Percentiles rank a stretch among this genome's conserved stretches.
These are phyloP conservation scores for Lasiurus cinereus DNA, from an alignment of 2,113 vertebrate species.

Conservation along the genomic window DNA sequence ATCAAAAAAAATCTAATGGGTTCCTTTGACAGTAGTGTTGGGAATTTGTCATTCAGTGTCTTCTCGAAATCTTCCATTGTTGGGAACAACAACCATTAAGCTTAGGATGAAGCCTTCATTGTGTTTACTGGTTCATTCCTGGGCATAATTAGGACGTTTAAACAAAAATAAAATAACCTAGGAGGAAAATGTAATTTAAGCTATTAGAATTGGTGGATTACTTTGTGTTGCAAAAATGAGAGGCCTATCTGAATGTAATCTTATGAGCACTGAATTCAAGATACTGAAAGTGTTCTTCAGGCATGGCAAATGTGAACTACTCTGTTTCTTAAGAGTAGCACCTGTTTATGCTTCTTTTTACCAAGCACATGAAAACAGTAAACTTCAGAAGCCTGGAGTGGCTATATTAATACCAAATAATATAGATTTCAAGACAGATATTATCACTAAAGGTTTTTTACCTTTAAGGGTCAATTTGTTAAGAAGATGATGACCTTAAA, in stretches of 20 bases:
- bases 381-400: slow-evolving; percentile 18
- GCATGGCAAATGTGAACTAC: background rate
- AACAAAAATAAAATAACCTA: slow-evolving; percentile 1
- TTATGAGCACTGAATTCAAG: background rate
- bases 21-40: slow-evolving; percentile 6
- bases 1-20: no score
- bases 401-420: slow-evolving; percentile 8
- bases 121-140: slow-evolving; percentile 4
- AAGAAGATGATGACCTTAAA: slow-evolving; percentile 12
- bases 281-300: background rate
- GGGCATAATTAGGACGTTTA: background rate
- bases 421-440: slow-evolving; percentile 3
- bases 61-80: background rate
- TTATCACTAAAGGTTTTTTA: slow-evolving; percentile 18
- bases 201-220: background rate
- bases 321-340: background rate
- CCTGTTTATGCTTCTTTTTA: background rate
- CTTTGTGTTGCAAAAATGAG: slow-evolving; percentile 27
- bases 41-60: slow-evolving; percentile 21
- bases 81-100: background rate
- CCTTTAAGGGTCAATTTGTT: background rate
- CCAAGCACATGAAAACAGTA: background rate
- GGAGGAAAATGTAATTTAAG: slow-evolving; percentile 36
- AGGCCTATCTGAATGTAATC: background rate
- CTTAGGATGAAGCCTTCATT: background rate